phyloP scores from a whole-genome alignment of 2,113 vertebrate genomes.

The Psammodynastes pulverulentus region DNA sequence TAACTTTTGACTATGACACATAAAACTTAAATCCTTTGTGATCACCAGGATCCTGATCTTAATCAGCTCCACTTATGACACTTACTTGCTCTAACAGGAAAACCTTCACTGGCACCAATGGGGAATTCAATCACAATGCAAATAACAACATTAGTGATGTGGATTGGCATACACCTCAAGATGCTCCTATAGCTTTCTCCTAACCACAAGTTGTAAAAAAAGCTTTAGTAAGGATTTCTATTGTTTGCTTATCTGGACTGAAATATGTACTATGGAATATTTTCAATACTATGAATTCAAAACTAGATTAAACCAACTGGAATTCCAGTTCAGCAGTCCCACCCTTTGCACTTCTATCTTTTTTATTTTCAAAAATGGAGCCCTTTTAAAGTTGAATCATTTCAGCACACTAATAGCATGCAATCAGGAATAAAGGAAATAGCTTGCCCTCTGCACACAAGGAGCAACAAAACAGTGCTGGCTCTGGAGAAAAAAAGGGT shows the following conservation, averaged over 20 bases:
- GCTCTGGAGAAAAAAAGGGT: slow-evolving; percentile 44
- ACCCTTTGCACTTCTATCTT: rapidly evolving
- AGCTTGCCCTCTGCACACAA: slow-evolving; percentile 13
- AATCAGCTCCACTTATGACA: not conserved
- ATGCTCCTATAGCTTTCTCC: not conserved
- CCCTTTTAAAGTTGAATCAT: not conserved
- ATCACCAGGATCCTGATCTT: not conserved
- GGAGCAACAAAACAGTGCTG: slow-evolving; percentile 35
- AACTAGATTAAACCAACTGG: not conserved
- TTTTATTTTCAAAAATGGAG: rapidly evolving
- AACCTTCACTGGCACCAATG: not conserved
- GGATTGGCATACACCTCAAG: not conserved
- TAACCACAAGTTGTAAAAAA: not conserved
- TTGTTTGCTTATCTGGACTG: not conserved
- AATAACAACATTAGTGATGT: not conserved
- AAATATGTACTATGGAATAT: not conserved
- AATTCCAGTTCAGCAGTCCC: not conserved
- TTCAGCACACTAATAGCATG: not conserved
- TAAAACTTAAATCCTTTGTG: not conserved
- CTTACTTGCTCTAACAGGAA: not conserved
- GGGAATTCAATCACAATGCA: not conserved
- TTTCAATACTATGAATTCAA: not conserved
- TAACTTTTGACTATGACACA: not conserved
- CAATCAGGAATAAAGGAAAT: slow-evolving; percentile 11
- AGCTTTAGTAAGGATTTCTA: not conserved